These are phyloP conservation scores for Archocentrus centrarchus DNA, from an alignment of 2,113 vertebrate species.

Conservation along the genomic window DNA sequence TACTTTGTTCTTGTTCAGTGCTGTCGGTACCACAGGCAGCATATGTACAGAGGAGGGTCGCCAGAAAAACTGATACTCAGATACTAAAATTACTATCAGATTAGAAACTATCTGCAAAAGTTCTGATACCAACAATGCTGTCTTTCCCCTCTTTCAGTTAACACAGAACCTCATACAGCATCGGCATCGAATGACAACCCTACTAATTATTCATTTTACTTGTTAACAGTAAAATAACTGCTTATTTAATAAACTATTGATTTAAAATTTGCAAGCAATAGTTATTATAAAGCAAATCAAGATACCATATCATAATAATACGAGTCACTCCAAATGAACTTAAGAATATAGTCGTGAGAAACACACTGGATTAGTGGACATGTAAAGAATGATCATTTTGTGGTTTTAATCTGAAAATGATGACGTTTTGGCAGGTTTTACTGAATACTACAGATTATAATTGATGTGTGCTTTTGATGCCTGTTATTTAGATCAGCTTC, in stretches of 20 bases:
- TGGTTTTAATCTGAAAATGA: background rate
- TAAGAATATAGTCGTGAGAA: background rate
- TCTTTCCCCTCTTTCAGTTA: background rate
- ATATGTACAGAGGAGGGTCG: too few relatives aligned
- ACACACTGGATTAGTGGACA: background rate
- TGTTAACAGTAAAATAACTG: background rate
- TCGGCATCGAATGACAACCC: background rate
- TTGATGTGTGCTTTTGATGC: background rate
- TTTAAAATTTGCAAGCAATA: background rate
- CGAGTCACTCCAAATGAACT: background rate
- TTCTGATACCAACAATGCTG: background rate
- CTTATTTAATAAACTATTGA: background rate
- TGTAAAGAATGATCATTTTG: conserved; percentile 2
- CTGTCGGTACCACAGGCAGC: too few relatives aligned
- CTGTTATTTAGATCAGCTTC: conserved; percentile 20
- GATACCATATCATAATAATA: background rate
- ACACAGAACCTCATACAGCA: background rate
- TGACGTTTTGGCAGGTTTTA: conserved; percentile 29
- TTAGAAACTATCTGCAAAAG: background rate
- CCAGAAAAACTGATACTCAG: background rate
- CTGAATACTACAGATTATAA: background rate
- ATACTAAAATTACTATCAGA: background rate
- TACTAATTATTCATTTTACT: background rate
- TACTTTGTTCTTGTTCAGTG: too few relatives aligned
- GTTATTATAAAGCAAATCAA: background rate